A percentile compares a stretch with the other conserved stretches of the same genome.
phyloP scores from a whole-genome alignment of 2,113 vertebrate species.

The Cebidichthys violaceus region DNA sequence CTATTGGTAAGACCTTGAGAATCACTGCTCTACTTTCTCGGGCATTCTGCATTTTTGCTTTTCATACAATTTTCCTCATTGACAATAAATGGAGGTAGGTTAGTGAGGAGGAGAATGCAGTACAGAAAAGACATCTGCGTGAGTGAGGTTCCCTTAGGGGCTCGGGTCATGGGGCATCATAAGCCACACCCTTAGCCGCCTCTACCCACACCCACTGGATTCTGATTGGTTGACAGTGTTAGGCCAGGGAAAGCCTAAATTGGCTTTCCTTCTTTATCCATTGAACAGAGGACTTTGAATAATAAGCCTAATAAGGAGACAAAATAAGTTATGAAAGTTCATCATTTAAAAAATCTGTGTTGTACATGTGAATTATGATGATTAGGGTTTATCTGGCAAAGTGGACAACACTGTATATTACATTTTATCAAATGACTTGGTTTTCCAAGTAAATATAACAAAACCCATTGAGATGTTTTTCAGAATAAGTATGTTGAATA shows the following conservation, averaged over 20 bases:
- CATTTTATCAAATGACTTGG: constrained; percentile 9
- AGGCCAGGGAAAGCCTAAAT: constrained; percentile 45
- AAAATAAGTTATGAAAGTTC: constrained; percentile 32
- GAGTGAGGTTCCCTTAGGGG: constrained; percentile 67
- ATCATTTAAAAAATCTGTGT: constrained; percentile 3
- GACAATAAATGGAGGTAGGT: constrained; percentile 36
- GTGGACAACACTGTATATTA: constrained; percentile 3
- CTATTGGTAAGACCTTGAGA: constrained; percentile 53
- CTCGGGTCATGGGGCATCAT: constrained; percentile 70
- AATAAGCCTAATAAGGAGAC: constrained; percentile 34
- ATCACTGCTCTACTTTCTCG: constrained; percentile 34
- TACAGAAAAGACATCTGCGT: constrained; percentile 58
- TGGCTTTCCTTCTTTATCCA: constrained; percentile 37
- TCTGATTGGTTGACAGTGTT: constrained; percentile 67
- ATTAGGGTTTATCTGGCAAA: constrained; percentile 21
- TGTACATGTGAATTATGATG: constrained; percentile 22
- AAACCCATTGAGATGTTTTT: constrained; percentile 11
- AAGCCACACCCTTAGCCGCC: constrained; percentile 62
- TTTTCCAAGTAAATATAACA: constrained; percentile 9
- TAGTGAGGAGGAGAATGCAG: constrained; percentile 42
- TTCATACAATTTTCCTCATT: constrained; percentile 39
- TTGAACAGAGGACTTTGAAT: constrained; percentile 44
- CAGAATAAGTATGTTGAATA: constrained; percentile 9
- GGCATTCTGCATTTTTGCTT: constrained; percentile 49
- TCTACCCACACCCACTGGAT: constrained; percentile 57